phyloP scores from a whole-genome alignment of 2,888 invertebrate species.

The Tridacna crocea region DNA sequence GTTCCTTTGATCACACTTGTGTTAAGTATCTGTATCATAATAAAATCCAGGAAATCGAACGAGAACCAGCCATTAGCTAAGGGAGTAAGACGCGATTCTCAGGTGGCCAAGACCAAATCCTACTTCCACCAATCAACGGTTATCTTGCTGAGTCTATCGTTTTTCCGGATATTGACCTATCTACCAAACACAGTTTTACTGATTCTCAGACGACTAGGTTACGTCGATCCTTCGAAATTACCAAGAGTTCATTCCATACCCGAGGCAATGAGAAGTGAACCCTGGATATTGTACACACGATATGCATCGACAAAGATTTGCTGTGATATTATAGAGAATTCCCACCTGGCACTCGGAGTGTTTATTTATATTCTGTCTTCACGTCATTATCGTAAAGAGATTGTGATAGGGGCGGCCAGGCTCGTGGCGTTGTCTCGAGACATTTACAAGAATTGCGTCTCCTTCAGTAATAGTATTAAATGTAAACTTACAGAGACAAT shows the following conservation, averaged over 20 bases:
- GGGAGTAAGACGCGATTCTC: conserved; percentile 6
- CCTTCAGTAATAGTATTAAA: background rate
- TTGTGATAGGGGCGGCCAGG: conserved; percentile 3
- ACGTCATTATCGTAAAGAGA: conserved; percentile 21
- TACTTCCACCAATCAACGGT: conserved; percentile 19
- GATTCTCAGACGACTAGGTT: conserved; percentile 69
- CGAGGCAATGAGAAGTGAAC: conserved; percentile 6
- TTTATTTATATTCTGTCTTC: conserved; percentile 32
- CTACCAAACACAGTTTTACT: conserved; percentile 78
- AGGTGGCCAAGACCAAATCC: background rate
- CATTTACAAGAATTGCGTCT: background rate
- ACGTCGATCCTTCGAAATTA: conserved; percentile 27
- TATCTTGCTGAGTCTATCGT: conserved; percentile 66
- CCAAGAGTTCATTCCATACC: conserved; percentile 11
- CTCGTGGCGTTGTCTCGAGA: background rate
- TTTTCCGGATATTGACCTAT: conserved; percentile 79
- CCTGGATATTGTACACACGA: conserved; percentile 13
- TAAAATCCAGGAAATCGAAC: conserved; percentile 22
- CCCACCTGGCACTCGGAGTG: conserved; percentile 32
- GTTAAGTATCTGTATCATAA: conserved; percentile 60
- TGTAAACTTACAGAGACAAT: background rate
- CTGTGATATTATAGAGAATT: conserved; percentile 24
- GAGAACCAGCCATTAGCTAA: background rate
- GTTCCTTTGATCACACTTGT: conserved; percentile 6
- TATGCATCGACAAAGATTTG: conserved; percentile 9